Conservation (phyloP, 1,140 invertebrate species). For the Aphelenchoides fujianensis region DNA sequence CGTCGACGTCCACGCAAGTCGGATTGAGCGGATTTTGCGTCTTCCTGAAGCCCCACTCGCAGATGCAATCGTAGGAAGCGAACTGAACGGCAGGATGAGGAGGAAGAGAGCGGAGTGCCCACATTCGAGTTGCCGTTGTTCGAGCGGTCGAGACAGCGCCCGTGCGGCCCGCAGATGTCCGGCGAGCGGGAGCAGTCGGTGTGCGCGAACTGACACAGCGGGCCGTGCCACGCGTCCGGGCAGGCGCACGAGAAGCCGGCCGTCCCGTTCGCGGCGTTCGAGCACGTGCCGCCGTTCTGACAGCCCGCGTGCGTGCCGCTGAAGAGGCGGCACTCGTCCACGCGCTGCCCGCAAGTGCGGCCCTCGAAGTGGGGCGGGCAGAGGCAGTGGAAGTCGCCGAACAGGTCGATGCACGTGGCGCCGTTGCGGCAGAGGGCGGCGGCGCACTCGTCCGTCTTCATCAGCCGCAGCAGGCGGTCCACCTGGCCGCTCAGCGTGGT, state of each 20-base stretch:
- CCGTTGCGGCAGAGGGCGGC: slow-evolving; percentile 71
- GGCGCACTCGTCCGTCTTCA: slow-evolving; percentile 47
- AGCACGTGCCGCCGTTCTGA: slow-evolving; percentile 64
- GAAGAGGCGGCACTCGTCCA: slow-evolving; percentile 60
- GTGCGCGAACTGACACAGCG: slow-evolving; percentile 44
- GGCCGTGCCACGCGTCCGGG: slow-evolving; percentile 51
- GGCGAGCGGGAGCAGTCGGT: slow-evolving; percentile 37
- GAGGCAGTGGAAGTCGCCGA: slow-evolving; percentile 69
- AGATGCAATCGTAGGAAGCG: slow-evolving; percentile 51
- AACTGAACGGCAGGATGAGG: slow-evolving; percentile 29
- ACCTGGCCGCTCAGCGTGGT: slow-evolving; percentile 37
- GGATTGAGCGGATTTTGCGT: slow-evolving; percentile 53
- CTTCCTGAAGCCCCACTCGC: slow-evolving; percentile 51
- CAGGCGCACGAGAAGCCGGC: slow-evolving; percentile 49
- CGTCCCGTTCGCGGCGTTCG: slow-evolving; percentile 58
- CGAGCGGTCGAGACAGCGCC: slow-evolving; percentile 50
- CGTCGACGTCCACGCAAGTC: slow-evolving; percentile 53
- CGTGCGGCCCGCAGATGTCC: slow-evolving; percentile 55
- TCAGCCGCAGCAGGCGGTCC: slow-evolving; percentile 41
- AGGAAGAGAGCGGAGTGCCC: no score
- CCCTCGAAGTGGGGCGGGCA: slow-evolving; percentile 76
- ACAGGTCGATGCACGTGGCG: slow-evolving; percentile 65
- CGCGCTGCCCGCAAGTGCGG: slow-evolving; percentile 39
- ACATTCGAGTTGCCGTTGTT: neutral
- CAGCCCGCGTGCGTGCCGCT: slow-evolving; percentile 63